Percentiles rank a stretch among this genome's conserved stretches.
phyloP scores from a whole-genome alignment of 1,140 invertebrate genomes.

The Tetramorium alpestre region DNA sequence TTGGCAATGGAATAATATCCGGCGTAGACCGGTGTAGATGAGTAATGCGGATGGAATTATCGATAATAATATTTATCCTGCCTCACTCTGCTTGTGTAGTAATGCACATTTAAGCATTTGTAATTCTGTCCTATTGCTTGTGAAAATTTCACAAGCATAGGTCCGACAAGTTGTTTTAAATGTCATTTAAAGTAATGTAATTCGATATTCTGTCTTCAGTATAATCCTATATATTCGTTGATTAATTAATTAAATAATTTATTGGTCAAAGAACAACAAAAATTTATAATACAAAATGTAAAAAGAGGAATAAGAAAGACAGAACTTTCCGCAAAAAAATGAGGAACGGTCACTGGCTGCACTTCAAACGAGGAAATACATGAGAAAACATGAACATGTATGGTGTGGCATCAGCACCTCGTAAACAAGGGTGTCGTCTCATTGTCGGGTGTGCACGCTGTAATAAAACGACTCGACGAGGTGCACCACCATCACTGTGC shows the following conservation, averaged over 20 bases:
- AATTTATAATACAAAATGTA: background rate
- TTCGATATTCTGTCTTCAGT: background rate
- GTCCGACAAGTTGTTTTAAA: background rate
- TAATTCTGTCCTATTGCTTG: background rate
- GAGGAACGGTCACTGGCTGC: background rate
- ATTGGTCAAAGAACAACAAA: background rate
- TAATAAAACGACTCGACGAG: slow-evolving; percentile 43
- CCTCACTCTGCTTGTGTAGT: background rate
- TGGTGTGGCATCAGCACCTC: slow-evolving; percentile 31
- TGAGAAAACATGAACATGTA: background rate
- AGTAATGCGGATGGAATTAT: background rate
- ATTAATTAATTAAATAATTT: background rate
- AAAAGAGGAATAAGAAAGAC: background rate
- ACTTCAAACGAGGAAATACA: background rate
- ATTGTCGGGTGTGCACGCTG: background rate
- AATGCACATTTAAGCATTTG: background rate
- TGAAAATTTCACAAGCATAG: background rate
- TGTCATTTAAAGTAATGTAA: background rate
- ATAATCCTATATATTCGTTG: background rate
- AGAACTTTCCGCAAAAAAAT: background rate
- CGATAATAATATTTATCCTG: slow-evolving; percentile 28
- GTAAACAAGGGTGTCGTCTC: slow-evolving; percentile 54
- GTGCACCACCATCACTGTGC: background rate
- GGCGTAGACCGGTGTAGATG: background rate
- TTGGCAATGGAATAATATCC: slow-evolving; percentile 20